Evolutionary conservation across 30 jellyfish, hydroid and myxozoan genomes (phyloP), one percentile per base, ranked within the genome.

Genomic region (Hydractinia echinata): DNA sequence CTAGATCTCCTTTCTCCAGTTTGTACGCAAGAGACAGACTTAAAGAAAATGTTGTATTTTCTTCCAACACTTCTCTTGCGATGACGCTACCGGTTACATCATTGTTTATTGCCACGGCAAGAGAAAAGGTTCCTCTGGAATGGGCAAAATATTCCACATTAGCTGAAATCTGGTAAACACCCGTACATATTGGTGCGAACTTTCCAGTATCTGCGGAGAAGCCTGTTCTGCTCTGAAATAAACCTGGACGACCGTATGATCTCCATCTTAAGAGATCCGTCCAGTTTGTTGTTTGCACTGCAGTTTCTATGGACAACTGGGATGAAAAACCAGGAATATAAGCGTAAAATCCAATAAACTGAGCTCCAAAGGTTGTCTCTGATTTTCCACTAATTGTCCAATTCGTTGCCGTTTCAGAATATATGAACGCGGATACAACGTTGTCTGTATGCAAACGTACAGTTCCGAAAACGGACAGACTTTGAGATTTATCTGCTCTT

Each of bases 331-430:
- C 97, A 1, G 95, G 95, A 9, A 72, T 84, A 5, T 51, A 77
- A 8, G 87, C 95, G 10, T 61, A 61, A 19, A 61, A 74, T 11
- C 89, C 89, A 53, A 90, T 78, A 66, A 79, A 79, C 62, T 90
- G 84, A 78, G 86, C 19, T 7, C 86, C 76, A 55, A 85, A 81
- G 21, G 97, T 69, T 5, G 95, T 67, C 66, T 85, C 86, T 44
- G 97, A 79, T n/a, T 70, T 78, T 81, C 97, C 97, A 55, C 68
- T 76, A 20, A 90, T 60, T 61, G 83, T 51, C 97, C 97, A 90
- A 79, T 79, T 84, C 21, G 66, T 67, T 73, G 85, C 97, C 10
- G 55, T 64, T 51, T 85, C 95, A 5, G 97, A 90, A 58, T 54
- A 77, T n/a, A 90, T 90, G 62, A 81, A 86, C 72, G 86, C 94